Conservation (phyloP, 2,888 invertebrate species). For the Callinectes sapidus region DNA sequence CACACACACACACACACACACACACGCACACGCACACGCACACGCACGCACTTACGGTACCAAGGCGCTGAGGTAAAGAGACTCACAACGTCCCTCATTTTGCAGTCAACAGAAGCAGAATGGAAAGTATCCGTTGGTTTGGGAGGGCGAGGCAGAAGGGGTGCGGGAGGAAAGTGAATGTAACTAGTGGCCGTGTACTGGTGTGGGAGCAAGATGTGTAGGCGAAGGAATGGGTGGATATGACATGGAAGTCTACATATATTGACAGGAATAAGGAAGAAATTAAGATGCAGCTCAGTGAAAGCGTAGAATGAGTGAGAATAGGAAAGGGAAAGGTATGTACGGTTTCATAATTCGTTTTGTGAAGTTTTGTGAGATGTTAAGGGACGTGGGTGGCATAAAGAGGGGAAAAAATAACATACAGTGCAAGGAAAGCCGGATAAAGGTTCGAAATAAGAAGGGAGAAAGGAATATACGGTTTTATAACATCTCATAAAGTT, state of each 20-base stretch:
- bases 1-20: slow-evolving; percentile 29
- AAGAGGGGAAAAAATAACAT: not conserved
- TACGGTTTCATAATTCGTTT: not conserved
- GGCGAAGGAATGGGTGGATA: not conserved
- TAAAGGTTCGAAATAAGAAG: not conserved
- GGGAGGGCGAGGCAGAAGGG: not conserved
- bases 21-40: slow-evolving; percentile 25
- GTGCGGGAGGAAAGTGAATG: not conserved
- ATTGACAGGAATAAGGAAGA: not conserved
- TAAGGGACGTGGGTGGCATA: not conserved
- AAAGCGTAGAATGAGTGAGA: not conserved
- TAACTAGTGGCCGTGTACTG: not conserved
- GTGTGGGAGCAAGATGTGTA: not conserved
- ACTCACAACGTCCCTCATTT: slow-evolving; percentile 17
- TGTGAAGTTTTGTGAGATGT: not conserved
- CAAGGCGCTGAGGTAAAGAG: not conserved
- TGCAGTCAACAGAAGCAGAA: slow-evolving; percentile 14
- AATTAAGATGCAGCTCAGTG: not conserved
- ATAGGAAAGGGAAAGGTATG: not conserved
- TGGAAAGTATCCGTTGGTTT: not conserved
- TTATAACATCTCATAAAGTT: no score
- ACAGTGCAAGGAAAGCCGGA: not conserved
- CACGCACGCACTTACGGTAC: not conserved
- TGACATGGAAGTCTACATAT: not conserved
- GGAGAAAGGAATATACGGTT: not conserved